These are phyloP conservation scores for Anabas testudineus DNA, from an alignment of 2,797 vertebrate genomes.

Conservation along the genomic window DNA sequence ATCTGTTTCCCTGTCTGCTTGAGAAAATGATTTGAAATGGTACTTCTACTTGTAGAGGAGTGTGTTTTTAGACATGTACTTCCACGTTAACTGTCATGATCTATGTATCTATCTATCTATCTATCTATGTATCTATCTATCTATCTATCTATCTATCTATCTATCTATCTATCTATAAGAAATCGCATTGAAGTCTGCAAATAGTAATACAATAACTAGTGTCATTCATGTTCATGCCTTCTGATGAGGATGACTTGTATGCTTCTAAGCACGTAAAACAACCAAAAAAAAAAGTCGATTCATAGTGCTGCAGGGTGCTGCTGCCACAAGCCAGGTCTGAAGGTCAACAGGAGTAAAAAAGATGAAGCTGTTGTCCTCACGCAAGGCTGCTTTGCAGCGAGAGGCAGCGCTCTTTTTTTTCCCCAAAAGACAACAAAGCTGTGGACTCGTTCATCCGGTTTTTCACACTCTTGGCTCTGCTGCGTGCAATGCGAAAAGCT, in stretches of 20 bases:
- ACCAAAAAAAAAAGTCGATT: slow-evolving; percentile 23
- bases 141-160: too few relatives aligned
- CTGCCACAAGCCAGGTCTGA: slow-evolving; percentile 71
- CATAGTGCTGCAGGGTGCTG: slow-evolving; percentile 45
- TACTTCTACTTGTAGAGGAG: too few relatives aligned
- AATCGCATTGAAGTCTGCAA: too few relatives aligned
- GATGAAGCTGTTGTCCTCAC: slow-evolving; percentile 82
- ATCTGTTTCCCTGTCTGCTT: too few relatives aligned
- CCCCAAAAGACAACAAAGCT: slow-evolving; percentile 36
- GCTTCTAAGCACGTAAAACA: slow-evolving; percentile 35
- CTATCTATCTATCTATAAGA: too few relatives aligned
- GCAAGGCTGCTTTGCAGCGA: slow-evolving; percentile 73
- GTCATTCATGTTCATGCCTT: slow-evolving; percentile 18
- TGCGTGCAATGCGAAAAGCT: slow-evolving; percentile 80
- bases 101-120: too few relatives aligned
- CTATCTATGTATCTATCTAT: too few relatives aligned
- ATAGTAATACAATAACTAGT: not conserved
- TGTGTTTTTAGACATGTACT: too few relatives aligned
- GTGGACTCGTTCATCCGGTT: slow-evolving; percentile 80
- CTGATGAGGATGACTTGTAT: slow-evolving; percentile 24
- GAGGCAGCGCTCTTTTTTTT: slow-evolving; percentile 50
- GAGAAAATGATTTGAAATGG: too few relatives aligned
- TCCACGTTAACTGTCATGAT: too few relatives aligned
- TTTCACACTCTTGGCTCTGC: slow-evolving; percentile 58
- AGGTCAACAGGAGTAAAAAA: slow-evolving; percentile 62